Base-by-base conservation (phyloP, 1,140 invertebrate species). In the Vollenhovia emeryi region DNA sequence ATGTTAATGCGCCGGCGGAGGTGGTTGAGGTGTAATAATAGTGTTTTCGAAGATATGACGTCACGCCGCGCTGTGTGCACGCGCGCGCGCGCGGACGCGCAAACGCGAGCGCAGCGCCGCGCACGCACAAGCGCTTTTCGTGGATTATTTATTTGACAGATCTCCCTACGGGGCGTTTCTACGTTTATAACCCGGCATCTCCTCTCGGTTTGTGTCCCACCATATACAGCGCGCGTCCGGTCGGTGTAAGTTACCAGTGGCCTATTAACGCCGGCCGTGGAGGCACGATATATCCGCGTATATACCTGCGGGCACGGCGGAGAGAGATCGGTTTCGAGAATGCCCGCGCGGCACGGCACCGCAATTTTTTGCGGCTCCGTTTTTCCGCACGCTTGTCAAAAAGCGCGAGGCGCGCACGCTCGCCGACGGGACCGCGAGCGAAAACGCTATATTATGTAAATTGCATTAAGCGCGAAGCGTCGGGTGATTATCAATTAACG, bases 131-230 rank as follows among this genome's bases (percentile, higher is more conserved):
- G 73, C 69, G 88, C 86, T 90, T 90, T 90, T 90, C 68, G 87
- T 55, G 80, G 84, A 89, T 91, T 91, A 91, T 91, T 91, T 91
- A 91, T 91, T 89, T 86, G 89, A 91, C 86, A 86, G 87, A 89
- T 84, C 76, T 76, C 59, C 84, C 88, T 86, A 83, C 83, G 79
- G 85, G 85, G 73, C 84, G 82, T 89, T 87, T 71, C 75, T 85
- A 83, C 87, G 68, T 82, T 79, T 85, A 89, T 55, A 75, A 79
- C 71, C 82, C 64, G 33, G 43, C 71, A 59, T 82, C 24, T 24
- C 40, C 71, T 82, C 48, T 71, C 40, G 66, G 18, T 59, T 45
- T 36, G 60, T 57, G 68, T 57, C 15, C 66, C 64, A 11, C 66
- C 66, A 33, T 73, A 73, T 82, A 82, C 78, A 71, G 66, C 48